Evolutionary conservation across 2,113 vertebrate species (phyloP).

Genomic region (Callopanchax toddi): DNA sequence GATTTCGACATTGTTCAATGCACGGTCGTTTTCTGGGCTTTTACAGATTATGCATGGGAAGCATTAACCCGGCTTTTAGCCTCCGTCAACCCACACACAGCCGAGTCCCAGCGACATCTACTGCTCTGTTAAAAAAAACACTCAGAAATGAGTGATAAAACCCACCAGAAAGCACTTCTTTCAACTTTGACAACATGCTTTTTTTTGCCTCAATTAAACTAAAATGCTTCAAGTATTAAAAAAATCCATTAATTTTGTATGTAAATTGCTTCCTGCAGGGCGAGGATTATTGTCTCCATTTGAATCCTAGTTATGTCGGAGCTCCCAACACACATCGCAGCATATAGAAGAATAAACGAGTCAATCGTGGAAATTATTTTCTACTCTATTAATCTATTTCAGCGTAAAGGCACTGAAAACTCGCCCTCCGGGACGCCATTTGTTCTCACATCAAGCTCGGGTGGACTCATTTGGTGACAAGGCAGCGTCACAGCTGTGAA

Average conservation of each 20-base stretch:
- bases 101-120: conserved; percentile 52
- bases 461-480: conserved; percentile 62
- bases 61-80: conserved; percentile 72
- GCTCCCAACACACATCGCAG: conserved; percentile 13
- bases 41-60: conserved; percentile 62
- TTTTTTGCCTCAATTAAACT: conserved; percentile 28
- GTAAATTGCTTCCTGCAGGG: conserved; percentile 12
- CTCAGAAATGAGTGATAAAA: too few relatives aligned
- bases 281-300: conserved; percentile 15
- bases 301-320: conserved; percentile 26
- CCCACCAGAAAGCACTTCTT: conserved; percentile 48
- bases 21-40: conserved; percentile 45
- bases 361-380: background rate
- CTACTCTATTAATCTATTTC: conserved; percentile 50
- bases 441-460: conserved; percentile 67
- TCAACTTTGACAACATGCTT: conserved; percentile 44
- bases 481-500: conserved; percentile 63
- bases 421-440: conserved; percentile 45
- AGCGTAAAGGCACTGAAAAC: conserved; percentile 35
- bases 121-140: too few relatives aligned
- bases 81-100: conserved; percentile 58
- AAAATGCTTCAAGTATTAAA: conserved; percentile 8
- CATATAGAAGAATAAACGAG: background rate
- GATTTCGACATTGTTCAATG: conserved; percentile 66
- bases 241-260: conserved; percentile 38